Evolutionary conservation across 2,113 vertebrate species (phyloP), one percentile per base, ranked within the genome.

Genomic region (Colistium nudipinnis): DNA sequence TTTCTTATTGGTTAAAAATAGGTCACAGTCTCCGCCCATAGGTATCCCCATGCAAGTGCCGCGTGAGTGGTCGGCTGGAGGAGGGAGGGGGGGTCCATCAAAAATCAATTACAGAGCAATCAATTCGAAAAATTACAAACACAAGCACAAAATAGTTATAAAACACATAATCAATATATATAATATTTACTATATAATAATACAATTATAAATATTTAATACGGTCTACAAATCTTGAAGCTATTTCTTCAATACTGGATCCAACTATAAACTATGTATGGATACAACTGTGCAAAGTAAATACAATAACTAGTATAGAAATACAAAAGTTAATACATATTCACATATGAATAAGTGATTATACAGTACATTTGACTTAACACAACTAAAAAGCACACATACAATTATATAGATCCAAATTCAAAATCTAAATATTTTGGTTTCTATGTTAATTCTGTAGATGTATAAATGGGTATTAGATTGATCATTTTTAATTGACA

Each of bases 21-120:
- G 92, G 92, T 89, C 91, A 89, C 43, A 91, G 62, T 88, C 90
- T 83, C 92, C 92, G 74, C 92, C 93, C 90, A 92, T 38, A 63
- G 80, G 70, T 56, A 80, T 86, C 84, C 87, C 89, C 83, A 89
- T 91, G 92, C 89, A 2, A 87, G 3, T 53, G 89, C 93, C 92
- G 80, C 93, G 93, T 94, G 93, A 94, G 87, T 19, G 69, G 7
- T 24, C 30, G 16, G 44, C 8, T 35, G 59, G 45, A 19, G n/a
- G 31, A n/a, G 22, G 28, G 20, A 25, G 24, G 38, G 52, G 45
- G 27, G 20, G 6, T 33, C 33, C 17, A 25, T 38, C 38, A 59
- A 47, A 70, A 36, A 55, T 55, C 41, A 6, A 38, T 56, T 36
- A 17, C 16, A 25, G 1, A 10, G 2, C 13, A 1, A 28, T n/a